Percentiles rank a stretch among this genome's conserved stretches.
Evolutionary conservation across 2,797 vertebrate species (phyloP).

Genomic region (Myripristis jacobus): DNA sequence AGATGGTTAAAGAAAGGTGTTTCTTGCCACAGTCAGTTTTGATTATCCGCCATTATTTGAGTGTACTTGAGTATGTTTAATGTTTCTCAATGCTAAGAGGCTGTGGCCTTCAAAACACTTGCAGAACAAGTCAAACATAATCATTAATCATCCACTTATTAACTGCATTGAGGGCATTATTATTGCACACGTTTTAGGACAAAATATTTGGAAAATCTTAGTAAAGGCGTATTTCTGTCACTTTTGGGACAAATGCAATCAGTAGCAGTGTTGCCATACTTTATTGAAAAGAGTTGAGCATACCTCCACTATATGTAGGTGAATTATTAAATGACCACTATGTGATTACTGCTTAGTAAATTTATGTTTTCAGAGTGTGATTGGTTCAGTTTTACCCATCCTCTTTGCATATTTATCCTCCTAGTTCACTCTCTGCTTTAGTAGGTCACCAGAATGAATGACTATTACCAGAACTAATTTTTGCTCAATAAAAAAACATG

Average conservation of each 20-base stretch:
- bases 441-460: conserved; percentile 31
- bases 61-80: neutral
- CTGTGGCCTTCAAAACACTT: conserved; percentile 2
- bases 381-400: neutral
- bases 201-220: neutral
- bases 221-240: neutral
- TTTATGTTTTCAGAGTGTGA: neutral
- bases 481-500: conserved; percentile 50
- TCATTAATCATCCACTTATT: conserved; percentile 16
- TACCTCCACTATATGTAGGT: neutral
- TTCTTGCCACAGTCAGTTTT: conserved; percentile 17
- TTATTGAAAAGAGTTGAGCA: neutral
- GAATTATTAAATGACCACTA: neutral
- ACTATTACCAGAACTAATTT: conserved; percentile 51
- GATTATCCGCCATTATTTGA: conserved; percentile 6
- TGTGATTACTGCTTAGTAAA: neutral
- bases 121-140: conserved; percentile 15
- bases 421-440: conserved; percentile 21
- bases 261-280: neutral
- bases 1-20: conserved; percentile 15
- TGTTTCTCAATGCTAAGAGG: conserved; percentile 2
- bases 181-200: neutral
- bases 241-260: neutral
- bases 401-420: neutral
- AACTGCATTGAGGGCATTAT: neutral